A percentile compares a stretch with the other conserved stretches of the same genome.
Evolutionary conservation across 2,888 invertebrate genomes (phyloP).

Genomic region (Byasa hedistus): DNA sequence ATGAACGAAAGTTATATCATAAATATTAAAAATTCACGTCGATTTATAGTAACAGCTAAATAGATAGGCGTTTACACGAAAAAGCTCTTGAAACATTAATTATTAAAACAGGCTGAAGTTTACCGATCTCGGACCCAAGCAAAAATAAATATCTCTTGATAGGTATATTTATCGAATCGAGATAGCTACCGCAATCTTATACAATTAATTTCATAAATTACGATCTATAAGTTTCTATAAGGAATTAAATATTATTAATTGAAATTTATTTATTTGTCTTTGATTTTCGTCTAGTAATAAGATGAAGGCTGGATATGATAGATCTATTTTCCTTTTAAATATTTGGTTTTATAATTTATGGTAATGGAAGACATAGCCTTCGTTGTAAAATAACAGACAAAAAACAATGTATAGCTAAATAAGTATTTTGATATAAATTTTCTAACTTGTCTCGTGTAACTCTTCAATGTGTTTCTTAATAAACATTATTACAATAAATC

Average conservation of each 20-base stretch:
- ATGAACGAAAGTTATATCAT: too few relatives aligned
- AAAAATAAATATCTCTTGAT: not conserved
- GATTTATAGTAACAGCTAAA: not conserved
- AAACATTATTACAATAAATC: too few relatives aligned
- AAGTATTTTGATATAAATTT: too few relatives aligned
- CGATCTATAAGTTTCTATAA: not conserved
- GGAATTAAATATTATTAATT: not conserved
- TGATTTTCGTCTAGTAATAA: too few relatives aligned
- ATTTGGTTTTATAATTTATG: too few relatives aligned
- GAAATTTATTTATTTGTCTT: not conserved
- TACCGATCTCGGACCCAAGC: not conserved
- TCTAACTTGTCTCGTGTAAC: too few relatives aligned
- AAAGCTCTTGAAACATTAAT: not conserved
- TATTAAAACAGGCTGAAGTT: slow-evolving; percentile 2
- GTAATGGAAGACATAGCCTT: too few relatives aligned
- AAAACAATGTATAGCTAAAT: too few relatives aligned
- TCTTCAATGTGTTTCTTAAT: too few relatives aligned
- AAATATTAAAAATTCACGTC: not conserved
- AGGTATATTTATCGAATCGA: not conserved
- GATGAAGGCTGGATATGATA: too few relatives aligned
- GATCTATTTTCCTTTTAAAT: too few relatives aligned
- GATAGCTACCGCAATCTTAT: not conserved
- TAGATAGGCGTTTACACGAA: not conserved
- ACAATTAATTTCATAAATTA: not conserved
- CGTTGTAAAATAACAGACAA: too few relatives aligned